Conservation (phyloP, 2,113 vertebrate species). For the Otis tarda region DNA sequence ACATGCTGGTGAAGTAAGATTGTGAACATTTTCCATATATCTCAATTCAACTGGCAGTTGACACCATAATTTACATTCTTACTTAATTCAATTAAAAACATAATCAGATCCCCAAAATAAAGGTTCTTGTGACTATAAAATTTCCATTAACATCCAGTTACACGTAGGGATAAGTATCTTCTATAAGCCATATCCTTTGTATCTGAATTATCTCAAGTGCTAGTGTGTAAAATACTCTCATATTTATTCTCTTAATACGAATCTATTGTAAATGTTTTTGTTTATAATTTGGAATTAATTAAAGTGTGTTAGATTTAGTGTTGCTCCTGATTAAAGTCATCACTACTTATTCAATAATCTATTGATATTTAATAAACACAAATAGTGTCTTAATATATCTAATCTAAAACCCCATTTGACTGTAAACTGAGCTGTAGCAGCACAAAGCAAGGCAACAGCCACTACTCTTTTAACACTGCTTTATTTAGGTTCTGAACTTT, state of each 20-base stretch:
- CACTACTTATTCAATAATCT: background rate
- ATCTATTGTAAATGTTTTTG: background rate
- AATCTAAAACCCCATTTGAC: background rate
- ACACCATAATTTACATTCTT: background rate
- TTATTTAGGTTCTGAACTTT: background rate
- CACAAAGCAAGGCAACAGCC: background rate
- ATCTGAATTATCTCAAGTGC: background rate
- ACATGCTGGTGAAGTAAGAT: background rate
- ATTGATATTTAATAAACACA: background rate
- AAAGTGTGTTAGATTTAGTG: background rate
- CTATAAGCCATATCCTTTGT: background rate
- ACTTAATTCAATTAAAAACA: background rate
- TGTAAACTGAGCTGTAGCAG: background rate
- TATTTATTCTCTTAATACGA: background rate
- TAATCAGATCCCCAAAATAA: background rate
- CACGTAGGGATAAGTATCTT: background rate
- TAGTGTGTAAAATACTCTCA: background rate
- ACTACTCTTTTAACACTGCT: background rate
- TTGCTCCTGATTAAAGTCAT: background rate
- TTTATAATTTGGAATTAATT: slow-evolving; percentile 3
- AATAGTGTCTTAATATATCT: background rate
- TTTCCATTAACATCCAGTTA: background rate
- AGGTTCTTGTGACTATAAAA: background rate
- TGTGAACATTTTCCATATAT: background rate
- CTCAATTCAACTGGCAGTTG: background rate